phyloP scores from a whole-genome alignment of 2,797 vertebrate species.

The Megaceryle alcyon region DNA sequence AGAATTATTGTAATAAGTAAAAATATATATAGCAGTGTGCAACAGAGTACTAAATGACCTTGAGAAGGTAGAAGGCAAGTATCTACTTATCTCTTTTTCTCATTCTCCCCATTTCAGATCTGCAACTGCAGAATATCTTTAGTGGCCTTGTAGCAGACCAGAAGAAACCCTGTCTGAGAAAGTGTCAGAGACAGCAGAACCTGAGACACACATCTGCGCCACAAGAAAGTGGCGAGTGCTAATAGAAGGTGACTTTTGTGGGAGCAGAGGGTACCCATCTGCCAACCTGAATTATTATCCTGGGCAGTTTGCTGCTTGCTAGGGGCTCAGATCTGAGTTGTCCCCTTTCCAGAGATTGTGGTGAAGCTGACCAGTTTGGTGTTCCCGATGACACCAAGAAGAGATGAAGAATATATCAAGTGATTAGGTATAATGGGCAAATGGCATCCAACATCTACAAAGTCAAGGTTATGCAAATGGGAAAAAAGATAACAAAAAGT shows the following conservation, averaged over 20 bases:
- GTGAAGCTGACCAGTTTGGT: background rate
- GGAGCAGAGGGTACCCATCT: background rate
- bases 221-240: background rate
- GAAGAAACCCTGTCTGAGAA: background rate
- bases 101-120: background rate
- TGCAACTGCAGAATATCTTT: background rate
- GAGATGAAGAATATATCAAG: background rate
- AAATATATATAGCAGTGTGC: background rate
- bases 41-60: background rate
- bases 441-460: background rate
- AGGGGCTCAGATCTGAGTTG: background rate
- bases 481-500: background rate
- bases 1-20: background rate
- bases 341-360: background rate
- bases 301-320: background rate
- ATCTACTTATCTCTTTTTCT: background rate
- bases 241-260: too few species aligned
- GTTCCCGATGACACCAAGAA: background rate
- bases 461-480: background rate
- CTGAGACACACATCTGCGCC: background rate
- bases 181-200: background rate
- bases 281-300: background rate
- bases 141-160: background rate
- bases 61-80: background rate
- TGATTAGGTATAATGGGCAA: background rate